phyloP scores from a whole-genome alignment of 2,888 invertebrate species.

The Copidosoma aretas region DNA sequence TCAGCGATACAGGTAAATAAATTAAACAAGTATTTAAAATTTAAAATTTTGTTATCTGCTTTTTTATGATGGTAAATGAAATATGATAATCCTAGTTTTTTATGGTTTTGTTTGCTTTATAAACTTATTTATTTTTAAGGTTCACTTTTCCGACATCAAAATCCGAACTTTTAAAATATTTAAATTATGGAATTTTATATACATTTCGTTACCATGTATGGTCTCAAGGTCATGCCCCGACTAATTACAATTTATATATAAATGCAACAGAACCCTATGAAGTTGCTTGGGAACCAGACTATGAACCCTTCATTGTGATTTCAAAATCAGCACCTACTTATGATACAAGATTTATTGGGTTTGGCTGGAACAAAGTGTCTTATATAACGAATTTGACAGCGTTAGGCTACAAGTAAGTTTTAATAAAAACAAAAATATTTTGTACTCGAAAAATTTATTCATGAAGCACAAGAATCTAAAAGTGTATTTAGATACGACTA shows the following conservation, averaged over 20 bases:
- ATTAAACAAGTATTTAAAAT: conserved; percentile 5
- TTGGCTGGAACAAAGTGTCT: conserved; percentile 95
- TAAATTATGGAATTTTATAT: conserved; percentile 77
- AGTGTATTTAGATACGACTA: too few relatives aligned
- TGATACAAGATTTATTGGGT: conserved; percentile 90
- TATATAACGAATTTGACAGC: conserved; percentile 86
- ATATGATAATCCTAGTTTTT: too few relatives aligned
- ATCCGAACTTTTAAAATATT: conserved; percentile 74
- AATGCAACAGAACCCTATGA: conserved; percentile 78
- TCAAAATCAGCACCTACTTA: conserved; percentile 76
- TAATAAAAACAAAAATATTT: not conserved
- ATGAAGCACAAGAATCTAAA: too few relatives aligned
- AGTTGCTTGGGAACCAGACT: conserved; percentile 87
- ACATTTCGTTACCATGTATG: conserved; percentile 89
- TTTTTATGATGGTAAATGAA: too few relatives aligned
- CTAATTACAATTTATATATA: conserved; percentile 83
- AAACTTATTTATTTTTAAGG: conserved; percentile 42
- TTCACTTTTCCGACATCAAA: conserved; percentile 80
- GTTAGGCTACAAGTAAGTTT: conserved; percentile 72
- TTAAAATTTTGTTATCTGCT: not conserved
- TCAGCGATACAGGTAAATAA: conserved; percentile 73
- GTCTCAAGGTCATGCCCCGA: conserved; percentile 86
- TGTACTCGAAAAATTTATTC: not conserved
- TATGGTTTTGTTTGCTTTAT: too few relatives aligned
- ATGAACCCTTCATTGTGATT: conserved; percentile 89